Base-by-base conservation (phyloP, 2,113 vertebrate species). In the Solea solea region DNA sequence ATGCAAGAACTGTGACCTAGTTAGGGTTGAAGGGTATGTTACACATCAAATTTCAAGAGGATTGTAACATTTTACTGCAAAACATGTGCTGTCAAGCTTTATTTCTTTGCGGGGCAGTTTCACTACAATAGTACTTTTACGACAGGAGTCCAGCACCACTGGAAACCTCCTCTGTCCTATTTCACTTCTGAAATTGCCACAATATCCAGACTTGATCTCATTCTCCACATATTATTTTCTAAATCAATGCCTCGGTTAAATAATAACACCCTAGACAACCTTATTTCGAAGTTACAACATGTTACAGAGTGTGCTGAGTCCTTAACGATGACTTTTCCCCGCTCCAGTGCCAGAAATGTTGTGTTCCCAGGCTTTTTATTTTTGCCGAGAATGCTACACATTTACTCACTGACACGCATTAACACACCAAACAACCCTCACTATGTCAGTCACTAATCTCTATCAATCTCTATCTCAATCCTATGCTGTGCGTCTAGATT, bases 331-430 rank as follows among this genome's bases (percentile, higher is more conserved):
- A 64, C 27, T 39, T 71, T 3, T 41, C 62, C 10, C 16, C 41
- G 53, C 70, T 64, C 9, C 14, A 10, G 27, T 64, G 76, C 58
- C 57, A 58, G 65, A 11, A 65, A 74, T 67, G 55, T 75, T 25
- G 74, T 83, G 70, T 60, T 64, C 28, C 16, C 3, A 0, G 50
- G 60, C 42, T 42, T 53, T 46, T 21, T 21, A 21, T 21, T 67
- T 80, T 64, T 70, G 61, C 72, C 76, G 72, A 75, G 65, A 25
- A 34, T 62, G 14, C 60, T 63, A 25, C 60, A 46, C 52, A 69
- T 76, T 62, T 25, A 57, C 46, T 58, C 44, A 34, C 8, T 28
- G 34, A 34, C 34, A 34, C 34, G 34, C 34, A 34, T 34, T 34
- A 34, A 34, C 53, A 64, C 21, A 21, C n/a, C 28, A 27, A 57